Percentiles rank a stretch among this genome's conserved stretches.
Evolutionary conservation across 2,888 invertebrate genomes (phyloP).

Genomic region (Platycnemis pennipes): DNA sequence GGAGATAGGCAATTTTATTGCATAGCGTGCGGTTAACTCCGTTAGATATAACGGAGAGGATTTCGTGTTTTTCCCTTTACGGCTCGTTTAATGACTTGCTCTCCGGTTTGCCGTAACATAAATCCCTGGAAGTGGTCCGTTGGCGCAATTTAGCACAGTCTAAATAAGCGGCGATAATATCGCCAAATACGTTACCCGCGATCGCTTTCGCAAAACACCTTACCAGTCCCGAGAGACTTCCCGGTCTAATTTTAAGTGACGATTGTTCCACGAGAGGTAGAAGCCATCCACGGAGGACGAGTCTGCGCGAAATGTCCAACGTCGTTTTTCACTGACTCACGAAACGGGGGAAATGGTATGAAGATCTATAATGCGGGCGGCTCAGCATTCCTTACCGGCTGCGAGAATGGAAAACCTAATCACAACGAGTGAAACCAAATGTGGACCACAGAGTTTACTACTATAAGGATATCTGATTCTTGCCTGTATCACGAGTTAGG

Average conservation of each 20-base stretch:
- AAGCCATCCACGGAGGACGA: too few relatives aligned
- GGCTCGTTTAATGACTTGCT: slow-evolving; percentile 26
- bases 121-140: neutral
- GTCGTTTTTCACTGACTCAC: too few relatives aligned
- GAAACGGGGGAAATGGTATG: too few relatives aligned
- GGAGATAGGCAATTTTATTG: slow-evolving; percentile 40
- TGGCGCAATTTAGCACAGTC: neutral
- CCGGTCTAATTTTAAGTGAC: neutral
- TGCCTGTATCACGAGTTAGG: too few relatives aligned
- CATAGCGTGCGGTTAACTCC: neutral
- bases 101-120: slow-evolving; percentile 4
- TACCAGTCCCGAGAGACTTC: neutral
- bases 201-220: neutral
- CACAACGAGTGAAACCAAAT: too few relatives aligned
- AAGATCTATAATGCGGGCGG: too few relatives aligned
- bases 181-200: neutral
- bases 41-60: slow-evolving; percentile 5
- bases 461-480: too few relatives aligned
- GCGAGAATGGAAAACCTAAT: too few relatives aligned
- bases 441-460: too few relatives aligned
- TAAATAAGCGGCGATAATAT: neutral
- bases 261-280: neutral
- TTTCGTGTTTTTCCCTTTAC: neutral
- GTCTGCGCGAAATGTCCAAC: too few relatives aligned
- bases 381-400: too few relatives aligned